phyloP scores from a whole-genome alignment of 1,140 invertebrate genomes.

The Polyergus mexicanus region DNA sequence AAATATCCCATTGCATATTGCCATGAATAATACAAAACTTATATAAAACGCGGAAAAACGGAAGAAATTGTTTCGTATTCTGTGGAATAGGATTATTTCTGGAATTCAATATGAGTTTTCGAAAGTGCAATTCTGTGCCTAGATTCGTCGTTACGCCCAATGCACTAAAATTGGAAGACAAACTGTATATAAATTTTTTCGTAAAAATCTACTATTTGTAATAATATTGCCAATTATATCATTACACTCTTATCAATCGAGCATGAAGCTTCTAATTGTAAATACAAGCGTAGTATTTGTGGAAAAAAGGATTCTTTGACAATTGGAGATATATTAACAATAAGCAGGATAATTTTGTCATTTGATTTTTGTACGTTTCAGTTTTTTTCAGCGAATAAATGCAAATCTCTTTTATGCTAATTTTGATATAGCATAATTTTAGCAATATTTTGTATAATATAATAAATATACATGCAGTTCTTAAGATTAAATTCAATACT shows the following conservation, averaged over 20 bases:
- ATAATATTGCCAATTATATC: constrained; percentile 29
- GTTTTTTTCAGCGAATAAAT: background rate
- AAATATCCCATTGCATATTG: constrained; percentile 35
- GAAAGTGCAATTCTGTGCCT: constrained; percentile 54
- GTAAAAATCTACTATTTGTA: constrained; percentile 16
- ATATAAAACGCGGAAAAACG: constrained; percentile 37
- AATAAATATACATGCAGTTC: background rate
- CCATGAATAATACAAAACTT: constrained; percentile 40
- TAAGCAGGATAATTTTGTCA: no score
- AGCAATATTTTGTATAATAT: background rate
- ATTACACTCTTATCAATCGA: constrained; percentile 48
- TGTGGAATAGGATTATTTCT: constrained; percentile 66
- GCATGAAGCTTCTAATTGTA: constrained; percentile 1
- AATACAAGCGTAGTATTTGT: constrained; percentile 19
- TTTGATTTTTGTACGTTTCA: no score
- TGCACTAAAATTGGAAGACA: constrained; percentile 16
- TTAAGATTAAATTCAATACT: background rate
- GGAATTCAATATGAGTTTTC: constrained; percentile 33
- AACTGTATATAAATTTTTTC: background rate
- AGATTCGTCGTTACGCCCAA: constrained; percentile 39
- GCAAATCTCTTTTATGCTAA: background rate
- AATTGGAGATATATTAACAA: no score
- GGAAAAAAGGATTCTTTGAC: constrained; percentile 45
- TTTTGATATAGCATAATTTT: background rate
- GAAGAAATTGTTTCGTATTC: constrained; percentile 31